Evolutionary conservation across 1,140 invertebrate species (phyloP).

Genomic region (Zaprionus lachaisei): DNA sequence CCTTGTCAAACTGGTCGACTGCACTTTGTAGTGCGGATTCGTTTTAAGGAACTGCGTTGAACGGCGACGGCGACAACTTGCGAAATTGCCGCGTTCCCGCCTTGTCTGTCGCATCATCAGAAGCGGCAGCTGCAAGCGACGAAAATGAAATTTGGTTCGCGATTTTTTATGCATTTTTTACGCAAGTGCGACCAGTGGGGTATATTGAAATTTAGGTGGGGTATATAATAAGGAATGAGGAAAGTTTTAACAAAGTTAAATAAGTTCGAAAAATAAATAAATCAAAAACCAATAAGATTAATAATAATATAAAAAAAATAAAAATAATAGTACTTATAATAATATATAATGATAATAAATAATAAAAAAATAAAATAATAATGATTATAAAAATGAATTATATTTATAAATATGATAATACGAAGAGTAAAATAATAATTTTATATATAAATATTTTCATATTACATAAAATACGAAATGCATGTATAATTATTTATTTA

Average conservation of each 20-base stretch:
- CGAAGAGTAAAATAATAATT: too few relatives aligned
- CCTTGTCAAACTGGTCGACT: conserved; percentile 8
- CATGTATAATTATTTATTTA: too few relatives aligned
- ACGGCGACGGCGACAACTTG: conserved; percentile 27
- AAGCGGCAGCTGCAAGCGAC: conserved; percentile 27
- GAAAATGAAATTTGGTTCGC: conserved; percentile 54
- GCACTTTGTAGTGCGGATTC: conserved; percentile 28
- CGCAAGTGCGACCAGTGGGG: background rate
- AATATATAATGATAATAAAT: background rate
- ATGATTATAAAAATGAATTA: background rate
- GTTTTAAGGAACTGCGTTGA: conserved; percentile 27
- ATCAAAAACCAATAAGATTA: background rate
- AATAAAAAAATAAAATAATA: background rate
- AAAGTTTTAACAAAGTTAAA: background rate
- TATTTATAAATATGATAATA: background rate
- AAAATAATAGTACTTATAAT: background rate
- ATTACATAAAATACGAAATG: too few relatives aligned
- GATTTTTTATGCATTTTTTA: conserved; percentile 16
- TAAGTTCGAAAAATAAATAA: background rate
- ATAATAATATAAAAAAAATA: background rate
- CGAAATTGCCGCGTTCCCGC: conserved; percentile 36
- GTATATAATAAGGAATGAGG: background rate
- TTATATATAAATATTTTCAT: too few relatives aligned
- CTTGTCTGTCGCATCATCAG: conserved; percentile 38
- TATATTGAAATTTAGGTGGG: background rate